Evolutionary conservation across 2,113 vertebrate genomes (phyloP).

Genomic region (Sclerurus mexicanus): DNA sequence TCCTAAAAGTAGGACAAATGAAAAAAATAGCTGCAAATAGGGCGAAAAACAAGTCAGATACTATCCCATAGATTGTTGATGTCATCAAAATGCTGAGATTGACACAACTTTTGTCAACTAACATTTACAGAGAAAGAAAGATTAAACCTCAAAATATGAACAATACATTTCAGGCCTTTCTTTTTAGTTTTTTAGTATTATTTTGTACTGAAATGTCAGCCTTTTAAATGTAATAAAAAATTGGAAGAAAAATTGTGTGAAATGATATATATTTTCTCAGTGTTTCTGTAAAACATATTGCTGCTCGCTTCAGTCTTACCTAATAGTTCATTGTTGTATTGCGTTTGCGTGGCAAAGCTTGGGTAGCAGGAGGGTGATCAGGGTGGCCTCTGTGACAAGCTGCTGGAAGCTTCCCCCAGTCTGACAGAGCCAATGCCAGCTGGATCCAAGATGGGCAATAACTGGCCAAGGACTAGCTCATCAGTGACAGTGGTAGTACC

Average conservation of each 20-base stretch:
- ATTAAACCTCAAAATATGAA: not conserved
- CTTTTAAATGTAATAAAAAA: not conserved
- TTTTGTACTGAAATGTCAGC: not conserved
- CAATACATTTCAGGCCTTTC: not conserved
- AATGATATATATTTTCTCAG: not conserved
- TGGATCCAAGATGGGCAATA: accelerated
- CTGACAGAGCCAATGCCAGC: not conserved
- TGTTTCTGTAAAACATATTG: not conserved
- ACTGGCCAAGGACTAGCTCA: not conserved
- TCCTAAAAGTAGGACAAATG: not conserved
- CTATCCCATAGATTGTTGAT: not conserved
- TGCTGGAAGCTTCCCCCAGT: not conserved
- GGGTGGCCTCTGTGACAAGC: not conserved
- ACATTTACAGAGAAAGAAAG: not conserved
- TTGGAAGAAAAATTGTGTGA: not conserved
- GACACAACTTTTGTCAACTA: not conserved
- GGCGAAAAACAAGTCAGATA: not conserved
- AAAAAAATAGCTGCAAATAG: not conserved
- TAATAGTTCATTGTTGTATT: not conserved
- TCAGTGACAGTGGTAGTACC: not conserved
- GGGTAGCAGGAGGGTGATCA: no score
- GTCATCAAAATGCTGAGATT: not conserved
- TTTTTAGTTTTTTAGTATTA: not conserved
- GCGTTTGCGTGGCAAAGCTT: not conserved
- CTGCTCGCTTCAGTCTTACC: not conserved